Evolutionary conservation across 2,888 invertebrate species (phyloP), one percentile per base, ranked within the genome.

Genomic region (Ophonus ardosiacus): DNA sequence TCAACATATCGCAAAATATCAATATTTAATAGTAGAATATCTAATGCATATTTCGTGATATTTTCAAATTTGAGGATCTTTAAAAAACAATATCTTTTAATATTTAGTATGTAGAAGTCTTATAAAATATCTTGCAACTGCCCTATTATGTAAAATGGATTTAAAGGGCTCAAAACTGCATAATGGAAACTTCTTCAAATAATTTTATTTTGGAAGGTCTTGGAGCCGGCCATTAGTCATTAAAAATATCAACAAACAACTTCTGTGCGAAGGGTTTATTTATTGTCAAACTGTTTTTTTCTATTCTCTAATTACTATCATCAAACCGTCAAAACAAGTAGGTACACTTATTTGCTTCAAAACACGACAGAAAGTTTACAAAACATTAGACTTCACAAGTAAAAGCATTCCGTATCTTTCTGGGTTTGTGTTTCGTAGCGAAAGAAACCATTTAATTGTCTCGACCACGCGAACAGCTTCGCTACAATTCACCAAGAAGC

Each of bases 401-500:
- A 63, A 63, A 63, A 63, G 24, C 63, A 63, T 21, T 61, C 61
- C 10, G 21, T 4, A n/a, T 59, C 15, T 15, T 59, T 59, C 13
- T 59, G n/a, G n/a, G 59, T 15, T 59, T 59, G 59, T 59, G 8
- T 18, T 59, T 59, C 17, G 4, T 18, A 3, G 2, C 59, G 18
- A 15, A 24, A 63, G 63, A 63, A 63, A 63, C 63, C 63, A 24
- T 63, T 63, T 63, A 63, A 63, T 63, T 63, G 63, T 24, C 10
- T 21, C 13, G 15, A n/a, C 7, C 63, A 63, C 63, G 21, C 63
- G 24, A 59, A 17, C 21, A 63, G 13, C 7, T 21, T 13, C 10
- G 24, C 18, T 21, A 21, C 21, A 21, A 59, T 59, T 59, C 17
- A 7, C 7, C 17, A 59, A 59, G 15, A 7, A 59, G 17, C 43